These are phyloP conservation scores for Lepidocyrtoides sp. DNA, from an alignment of 2,888 invertebrate species.

Conservation along the genomic window DNA sequence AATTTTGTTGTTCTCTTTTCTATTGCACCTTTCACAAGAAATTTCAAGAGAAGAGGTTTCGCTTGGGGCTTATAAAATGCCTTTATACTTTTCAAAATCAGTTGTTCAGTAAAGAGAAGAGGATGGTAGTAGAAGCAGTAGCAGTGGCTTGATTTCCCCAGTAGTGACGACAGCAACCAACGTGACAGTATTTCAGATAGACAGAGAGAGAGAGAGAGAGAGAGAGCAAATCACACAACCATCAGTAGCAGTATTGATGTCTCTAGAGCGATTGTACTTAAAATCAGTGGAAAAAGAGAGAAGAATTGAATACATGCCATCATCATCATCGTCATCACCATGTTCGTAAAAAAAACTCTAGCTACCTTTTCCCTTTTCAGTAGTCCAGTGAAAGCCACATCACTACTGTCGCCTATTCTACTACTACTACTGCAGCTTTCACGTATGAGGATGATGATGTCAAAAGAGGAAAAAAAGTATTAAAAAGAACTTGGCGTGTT, in stretches of 20 bases:
- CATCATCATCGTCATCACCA: background rate
- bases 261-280: slow-evolving; percentile 12
- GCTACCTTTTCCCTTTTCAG: background rate
- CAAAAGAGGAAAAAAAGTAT: background rate
- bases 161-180: background rate
- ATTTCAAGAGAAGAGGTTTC: background rate
- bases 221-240: background rate
- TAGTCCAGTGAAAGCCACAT: background rate
- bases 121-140: background rate
- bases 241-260: slow-evolving; percentile 16
- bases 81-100: too few species aligned
- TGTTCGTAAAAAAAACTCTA: background rate
- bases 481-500: background rate
- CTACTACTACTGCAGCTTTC: background rate
- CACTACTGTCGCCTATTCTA: background rate
- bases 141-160: background rate
- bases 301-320: slow-evolving; percentile 34
- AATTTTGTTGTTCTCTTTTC: slow-evolving; percentile 10
- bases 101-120: background rate
- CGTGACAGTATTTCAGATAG: background rate
- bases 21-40: background rate
- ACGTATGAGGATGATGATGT: background rate
- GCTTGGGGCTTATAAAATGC: background rate
- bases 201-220: background rate
- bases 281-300: background rate